A percentile compares a stretch with the other conserved stretches of the same genome.
Evolutionary conservation across 2,888 invertebrate genomes (phyloP).

Genomic region (Candidula unifasciata): DNA sequence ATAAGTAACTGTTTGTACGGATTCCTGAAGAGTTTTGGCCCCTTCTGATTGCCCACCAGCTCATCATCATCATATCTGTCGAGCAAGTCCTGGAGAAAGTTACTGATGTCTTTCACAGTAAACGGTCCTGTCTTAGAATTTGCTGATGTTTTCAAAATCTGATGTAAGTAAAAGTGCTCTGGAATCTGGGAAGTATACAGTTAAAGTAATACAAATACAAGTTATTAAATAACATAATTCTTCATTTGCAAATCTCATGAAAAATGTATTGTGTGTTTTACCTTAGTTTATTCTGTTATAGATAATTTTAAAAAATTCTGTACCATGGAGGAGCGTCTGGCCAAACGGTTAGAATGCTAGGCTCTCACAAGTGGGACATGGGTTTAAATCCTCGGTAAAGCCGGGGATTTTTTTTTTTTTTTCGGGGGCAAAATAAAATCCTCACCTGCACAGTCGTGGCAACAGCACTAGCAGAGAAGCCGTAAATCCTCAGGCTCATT

Average conservation of each 20-base stretch:
- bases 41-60: constrained; percentile 24
- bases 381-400: too few relatives aligned
- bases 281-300: too few relatives aligned
- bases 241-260: neutral
- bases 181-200: constrained; percentile 56
- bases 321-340: too few relatives aligned
- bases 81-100: constrained; percentile 62
- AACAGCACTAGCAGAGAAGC: too few relatives aligned
- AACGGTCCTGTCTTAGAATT: constrained; percentile 49
- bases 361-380: too few relatives aligned
- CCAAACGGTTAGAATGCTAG: too few relatives aligned
- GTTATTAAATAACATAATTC: neutral
- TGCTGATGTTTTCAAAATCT: constrained; percentile 57
- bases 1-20: constrained; percentile 74
- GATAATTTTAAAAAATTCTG: too few relatives aligned
- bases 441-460: too few relatives aligned
- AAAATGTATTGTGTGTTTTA: neutral
- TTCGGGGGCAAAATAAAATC: too few relatives aligned
- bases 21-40: constrained; percentile 57
- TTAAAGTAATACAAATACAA: neutral
- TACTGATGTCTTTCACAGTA: constrained; percentile 51
- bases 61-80: constrained; percentile 63
- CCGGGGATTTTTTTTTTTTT: too few relatives aligned
- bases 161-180: constrained; percentile 58
- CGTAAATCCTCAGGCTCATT: too few relatives aligned